Base-by-base conservation (phyloP, 2,113 vertebrate genomes). In the Poeciliopsis prolifica region DNA sequence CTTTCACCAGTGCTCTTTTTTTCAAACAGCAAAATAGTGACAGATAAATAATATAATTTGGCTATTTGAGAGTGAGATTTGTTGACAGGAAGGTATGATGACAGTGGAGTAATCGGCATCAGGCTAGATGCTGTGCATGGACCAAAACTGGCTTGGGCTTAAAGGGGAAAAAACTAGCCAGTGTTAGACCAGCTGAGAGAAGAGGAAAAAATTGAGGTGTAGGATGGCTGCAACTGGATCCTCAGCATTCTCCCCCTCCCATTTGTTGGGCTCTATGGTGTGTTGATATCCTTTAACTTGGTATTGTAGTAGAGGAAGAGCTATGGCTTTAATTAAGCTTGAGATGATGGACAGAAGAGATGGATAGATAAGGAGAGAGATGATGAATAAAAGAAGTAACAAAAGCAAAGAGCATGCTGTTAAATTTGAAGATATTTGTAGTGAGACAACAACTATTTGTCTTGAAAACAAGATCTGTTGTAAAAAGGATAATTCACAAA, bases 321-420 rank as follows among this genome's bases (percentile, higher is more conserved):
- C 66, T 74, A 87, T 89, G 88, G 84, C 79, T 89, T 91, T 89
- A 90, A 93, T 90, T 91, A 92, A 89, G 79, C 86, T 66, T 1
- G 70, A 86, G 73, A 78, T 89, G 75, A 89, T 54, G 35, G 68
- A 75, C 77, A 72, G 81, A 87, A 80, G 79, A 86, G 78, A 88
- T 86, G 74, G 84, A 84, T 35, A 72, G 88, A 83, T 81, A 78
- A 80, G 67, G 69, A 67, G 54, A 65, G 63, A 62, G 63, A n/a
- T 42, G 48, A 65, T 44, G 66, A 26, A 17, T 62, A 74, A 61
- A 54, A 61, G 76, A 62, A 69, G 63, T 70, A 78, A 86, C 58
- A 75, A 68, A 84, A 73, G 72, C 6, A 62, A 78, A 54, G 54
- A 61, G 66, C 67, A 13, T 61, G 60, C 61, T 9, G 31, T 73